Evolutionary conservation across 2,797 vertebrate species (phyloP), one percentile per base, ranked within the genome.

Genomic region (Acanthiza pusilla): DNA sequence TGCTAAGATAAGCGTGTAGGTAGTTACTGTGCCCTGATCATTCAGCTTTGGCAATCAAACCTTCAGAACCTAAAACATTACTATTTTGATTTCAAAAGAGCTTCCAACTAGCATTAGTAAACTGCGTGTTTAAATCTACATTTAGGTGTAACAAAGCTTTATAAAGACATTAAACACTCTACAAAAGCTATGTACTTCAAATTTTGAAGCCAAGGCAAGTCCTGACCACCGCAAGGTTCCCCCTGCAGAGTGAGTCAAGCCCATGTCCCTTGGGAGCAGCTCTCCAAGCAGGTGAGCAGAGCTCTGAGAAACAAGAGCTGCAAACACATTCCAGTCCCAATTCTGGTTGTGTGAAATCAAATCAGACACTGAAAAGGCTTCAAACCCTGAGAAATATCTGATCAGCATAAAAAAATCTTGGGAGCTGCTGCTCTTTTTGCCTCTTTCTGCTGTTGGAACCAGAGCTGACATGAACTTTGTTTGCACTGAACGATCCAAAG

Each of bases 221-320:
- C 36, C 17, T 21, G 43, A 11, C 9, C 61, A 50, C 42, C 29
- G 3, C 42, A 42, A 8, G 19, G 18, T 40, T 40, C 53, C 5
- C 25, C 4, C 20, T 40, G 14, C n/a, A 26, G 58, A 15, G 20
- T 2, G 38, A 57, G 11, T 42, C 36, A 19, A 61, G 23, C 1
- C 2, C 0, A 0, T 25, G 27, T 42, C 1, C 62, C 57, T n/a
- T 27, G 34, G 55, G 63, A 93, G 45, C 16, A 74, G 15, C 78
- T 48, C 4, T 4, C 26, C 47, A 40, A 11, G 50, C 10, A 84
- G 55, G 45, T 68, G 47, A 17, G 57, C 73, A 86, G 36, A 10
- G 16, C 32, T 65, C 76, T 66, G 68, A 51, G 36, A 34, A 76
- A 23, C 21, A 50, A 66, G 19, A 11, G 30, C 11, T 7, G 32